Conservation (phyloP, 2,888 invertebrate genomes). For the Tenthredo amoena region DNA sequence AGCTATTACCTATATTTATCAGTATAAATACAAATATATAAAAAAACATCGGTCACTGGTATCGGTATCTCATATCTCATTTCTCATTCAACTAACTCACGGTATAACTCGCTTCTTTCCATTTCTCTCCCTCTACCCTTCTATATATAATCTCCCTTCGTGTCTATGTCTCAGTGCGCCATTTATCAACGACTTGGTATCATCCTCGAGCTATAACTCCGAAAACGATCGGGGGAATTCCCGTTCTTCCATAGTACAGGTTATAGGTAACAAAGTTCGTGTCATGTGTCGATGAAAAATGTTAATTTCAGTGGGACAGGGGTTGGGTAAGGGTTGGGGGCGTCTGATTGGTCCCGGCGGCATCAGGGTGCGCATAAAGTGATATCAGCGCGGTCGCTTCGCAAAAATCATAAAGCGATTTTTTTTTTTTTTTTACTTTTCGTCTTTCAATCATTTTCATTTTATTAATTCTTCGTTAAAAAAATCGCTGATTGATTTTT, state of each 20-base stretch:
- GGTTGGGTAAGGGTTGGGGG: constrained; percentile 57
- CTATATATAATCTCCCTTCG: not conserved
- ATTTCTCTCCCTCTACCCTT: not conserved
- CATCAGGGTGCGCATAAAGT: constrained; percentile 69
- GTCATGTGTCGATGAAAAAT: constrained; percentile 23
- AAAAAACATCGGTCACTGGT: constrained; percentile 42
- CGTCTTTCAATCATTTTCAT: not conserved
- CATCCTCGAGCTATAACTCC: not conserved
- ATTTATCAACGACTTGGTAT: not conserved
- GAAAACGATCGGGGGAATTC: constrained; percentile 21
- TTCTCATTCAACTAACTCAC: constrained; percentile 11
- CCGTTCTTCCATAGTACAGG: constrained; percentile 46
- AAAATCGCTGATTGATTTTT: constrained; percentile 48
- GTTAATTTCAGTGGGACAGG: constrained; percentile 15
- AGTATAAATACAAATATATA: constrained; percentile 51
- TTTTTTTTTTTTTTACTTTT: not conserved
- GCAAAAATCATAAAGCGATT: constrained; percentile 52
- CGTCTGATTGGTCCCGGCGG: constrained; percentile 76
- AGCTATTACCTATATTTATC: constrained; percentile 7
- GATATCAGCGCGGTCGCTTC: constrained; percentile 60
- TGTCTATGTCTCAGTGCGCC: not conserved
- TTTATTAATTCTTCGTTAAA: constrained; percentile 43
- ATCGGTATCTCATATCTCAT: constrained; percentile 15
- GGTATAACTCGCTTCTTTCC: not conserved
- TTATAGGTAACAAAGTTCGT: not conserved